A percentile compares a stretch with the other conserved stretches of the same genome.
These are phyloP conservation scores for Chloropsis cyanopogon DNA, from an alignment of 2,113 vertebrate species.

Conservation along the genomic window DNA sequence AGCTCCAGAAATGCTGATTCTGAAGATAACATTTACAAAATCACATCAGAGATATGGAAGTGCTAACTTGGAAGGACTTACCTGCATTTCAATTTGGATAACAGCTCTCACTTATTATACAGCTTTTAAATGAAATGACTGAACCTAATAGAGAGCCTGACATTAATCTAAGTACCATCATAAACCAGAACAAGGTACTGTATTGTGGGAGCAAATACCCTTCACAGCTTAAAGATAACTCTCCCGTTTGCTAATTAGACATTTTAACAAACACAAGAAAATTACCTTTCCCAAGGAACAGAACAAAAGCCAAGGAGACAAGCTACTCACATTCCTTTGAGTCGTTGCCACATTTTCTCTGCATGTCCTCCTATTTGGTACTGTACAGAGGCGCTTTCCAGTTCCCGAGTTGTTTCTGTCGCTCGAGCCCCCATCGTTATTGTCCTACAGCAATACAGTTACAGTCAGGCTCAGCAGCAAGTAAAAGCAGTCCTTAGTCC, in stretches of 20 bases:
- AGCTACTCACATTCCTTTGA: constrained; percentile 84
- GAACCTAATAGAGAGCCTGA: neutral
- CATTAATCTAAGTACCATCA: neutral
- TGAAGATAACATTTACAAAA: neutral
- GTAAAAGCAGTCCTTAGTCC: constrained; percentile 70
- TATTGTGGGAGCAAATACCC: neutral
- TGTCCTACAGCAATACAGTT: constrained; percentile 68
- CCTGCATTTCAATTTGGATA: neutral
- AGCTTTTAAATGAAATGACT: neutral
- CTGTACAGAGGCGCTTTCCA: constrained; percentile 73
- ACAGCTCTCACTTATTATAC: neutral
- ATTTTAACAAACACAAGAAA: constrained; percentile 32
- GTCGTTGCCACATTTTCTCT: constrained; percentile 83
- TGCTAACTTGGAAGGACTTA: constrained; percentile 1
- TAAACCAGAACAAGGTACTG: neutral
- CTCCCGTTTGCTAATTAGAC: neutral
- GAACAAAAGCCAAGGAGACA: constrained; percentile 41
- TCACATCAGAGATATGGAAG: neutral
- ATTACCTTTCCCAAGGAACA: neutral
- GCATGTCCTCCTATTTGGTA: constrained; percentile 77
- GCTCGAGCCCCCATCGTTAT: constrained; percentile 76
- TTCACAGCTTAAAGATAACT: neutral
- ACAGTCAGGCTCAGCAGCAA: constrained; percentile 71
- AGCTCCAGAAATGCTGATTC: neutral
- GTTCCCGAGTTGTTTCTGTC: constrained; percentile 65